Conservation (phyloP, 2,797 vertebrate species). For the Onychomys leucogaster region DNA sequence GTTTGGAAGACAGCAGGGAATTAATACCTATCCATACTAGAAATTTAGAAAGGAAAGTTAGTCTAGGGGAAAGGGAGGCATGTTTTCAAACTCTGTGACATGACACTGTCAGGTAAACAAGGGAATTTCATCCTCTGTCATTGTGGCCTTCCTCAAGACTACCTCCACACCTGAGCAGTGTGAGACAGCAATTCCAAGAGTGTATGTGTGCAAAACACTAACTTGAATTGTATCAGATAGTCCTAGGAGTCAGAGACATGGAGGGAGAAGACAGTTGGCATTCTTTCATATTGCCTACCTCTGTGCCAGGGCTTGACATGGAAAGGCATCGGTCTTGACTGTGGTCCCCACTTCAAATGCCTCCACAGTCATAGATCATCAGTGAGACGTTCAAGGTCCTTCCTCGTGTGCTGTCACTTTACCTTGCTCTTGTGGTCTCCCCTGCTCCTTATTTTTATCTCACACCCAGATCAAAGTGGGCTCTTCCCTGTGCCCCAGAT, state of each 20-base stretch:
- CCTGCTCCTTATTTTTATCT: not conserved
- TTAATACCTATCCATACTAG: not conserved
- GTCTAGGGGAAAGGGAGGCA: not conserved
- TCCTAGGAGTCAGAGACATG: too few species aligned
- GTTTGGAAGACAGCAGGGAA: not conserved
- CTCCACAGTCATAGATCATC: not conserved
- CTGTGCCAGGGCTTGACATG: not conserved
- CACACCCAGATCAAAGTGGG: not conserved
- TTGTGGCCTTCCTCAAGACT: not conserved
- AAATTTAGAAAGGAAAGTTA: not conserved
- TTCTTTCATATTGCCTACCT: not conserved
- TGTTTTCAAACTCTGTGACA: not conserved
- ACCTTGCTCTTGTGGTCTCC: not conserved
- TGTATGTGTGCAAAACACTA: not conserved
- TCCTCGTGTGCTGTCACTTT: not conserved
- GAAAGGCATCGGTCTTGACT: not conserved
- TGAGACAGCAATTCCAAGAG: not conserved
- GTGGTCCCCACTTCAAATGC: not conserved
- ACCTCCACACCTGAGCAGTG: not conserved
- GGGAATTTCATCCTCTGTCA: not conserved
- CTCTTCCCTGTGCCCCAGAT: not conserved
- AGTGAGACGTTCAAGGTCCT: not conserved
- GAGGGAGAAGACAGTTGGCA: not conserved
- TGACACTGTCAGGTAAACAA: not conserved
- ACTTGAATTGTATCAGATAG: not conserved